A percentile compares a stretch with the other conserved stretches of the same genome.
Evolutionary conservation across 2,888 invertebrate species (phyloP).

Genomic region (Ectemnius lituratus): DNA sequence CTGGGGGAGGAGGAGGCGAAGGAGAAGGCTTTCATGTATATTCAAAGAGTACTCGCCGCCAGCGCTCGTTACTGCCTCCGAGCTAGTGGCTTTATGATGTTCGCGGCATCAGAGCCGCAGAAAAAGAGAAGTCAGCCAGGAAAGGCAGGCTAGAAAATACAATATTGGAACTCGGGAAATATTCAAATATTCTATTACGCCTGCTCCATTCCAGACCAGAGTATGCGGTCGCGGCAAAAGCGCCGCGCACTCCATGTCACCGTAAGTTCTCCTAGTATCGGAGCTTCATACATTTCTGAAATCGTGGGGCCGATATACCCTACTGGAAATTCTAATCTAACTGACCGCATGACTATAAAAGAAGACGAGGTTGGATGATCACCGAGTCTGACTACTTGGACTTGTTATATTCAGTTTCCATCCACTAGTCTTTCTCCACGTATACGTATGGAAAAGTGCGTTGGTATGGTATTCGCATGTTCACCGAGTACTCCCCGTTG

Average conservation of each 20-base stretch:
- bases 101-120: constrained; percentile 1
- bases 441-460: too few relatives aligned
- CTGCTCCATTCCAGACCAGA: background rate
- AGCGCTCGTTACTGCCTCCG: constrained; percentile 6
- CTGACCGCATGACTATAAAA: constrained; percentile 43
- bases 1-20: too few relatives aligned
- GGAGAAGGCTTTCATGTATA: constrained; percentile 3
- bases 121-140: background rate
- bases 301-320: constrained; percentile 46
- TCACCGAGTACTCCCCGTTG: background rate
- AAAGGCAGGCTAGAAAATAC: background rate
- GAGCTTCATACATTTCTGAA: constrained; percentile 42
- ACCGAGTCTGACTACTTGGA: background rate
- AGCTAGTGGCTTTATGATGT: constrained; percentile 9
- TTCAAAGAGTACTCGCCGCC: constrained; percentile 1
- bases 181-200: constrained; percentile 27
- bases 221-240: constrained; percentile 23
- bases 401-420: background rate
- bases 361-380: constrained; percentile 13
- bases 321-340: constrained; percentile 56
- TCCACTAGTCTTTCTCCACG: too few relatives aligned
- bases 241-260: constrained; percentile 2
- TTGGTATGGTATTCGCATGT: too few relatives aligned
- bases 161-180: constrained; percentile 9
- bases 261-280: constrained; percentile 27